A percentile compares a stretch with the other conserved stretches of the same genome.
phyloP scores from a whole-genome alignment of 2,888 invertebrate genomes.

The Yponomeuta evonymella region DNA sequence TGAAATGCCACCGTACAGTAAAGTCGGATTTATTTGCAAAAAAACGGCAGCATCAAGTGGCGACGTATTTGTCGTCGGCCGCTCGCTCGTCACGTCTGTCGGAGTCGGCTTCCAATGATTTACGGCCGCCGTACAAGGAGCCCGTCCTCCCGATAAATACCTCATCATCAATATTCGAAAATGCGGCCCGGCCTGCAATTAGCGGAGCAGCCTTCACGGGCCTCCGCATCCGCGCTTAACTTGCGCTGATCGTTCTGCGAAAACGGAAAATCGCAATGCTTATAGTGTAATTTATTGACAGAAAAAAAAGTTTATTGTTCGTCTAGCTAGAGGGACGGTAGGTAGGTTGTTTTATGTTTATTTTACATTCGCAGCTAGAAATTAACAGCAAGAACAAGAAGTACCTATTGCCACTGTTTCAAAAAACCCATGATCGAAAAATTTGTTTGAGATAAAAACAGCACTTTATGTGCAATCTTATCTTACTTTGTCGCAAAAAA shows the following conservation, averaged over 20 bases:
- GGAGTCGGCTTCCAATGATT: conserved; percentile 65
- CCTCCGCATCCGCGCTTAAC: conserved; percentile 51
- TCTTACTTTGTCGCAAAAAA: no score
- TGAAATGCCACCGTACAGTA: conserved; percentile 11
- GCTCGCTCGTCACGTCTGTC: conserved; percentile 68
- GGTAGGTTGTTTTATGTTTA: no score
- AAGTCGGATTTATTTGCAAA: conserved; percentile 22
- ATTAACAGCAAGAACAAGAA: no score
- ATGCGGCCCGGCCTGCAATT: conserved; percentile 71
- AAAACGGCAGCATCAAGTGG: conserved; percentile 18
- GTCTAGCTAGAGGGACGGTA: background rate
- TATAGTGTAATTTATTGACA: background rate
- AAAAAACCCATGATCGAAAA: no score
- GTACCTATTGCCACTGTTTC: no score
- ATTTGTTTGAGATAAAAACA: no score
- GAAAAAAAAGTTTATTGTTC: background rate
- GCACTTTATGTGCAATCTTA: no score
- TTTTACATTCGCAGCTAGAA: no score
- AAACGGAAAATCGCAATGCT: conserved; percentile 44
- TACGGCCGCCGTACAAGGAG: conserved; percentile 69
- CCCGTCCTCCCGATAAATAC: conserved; percentile 72
- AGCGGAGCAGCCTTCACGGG: conserved; percentile 69
- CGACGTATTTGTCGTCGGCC: conserved; percentile 30
- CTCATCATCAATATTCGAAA: conserved; percentile 76
- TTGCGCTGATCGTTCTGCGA: conserved; percentile 32